Percentiles rank a stretch among this genome's conserved stretches.
Evolutionary conservation across 2,888 invertebrate species (phyloP).

Genomic region (Ormyrus rosae): DNA sequence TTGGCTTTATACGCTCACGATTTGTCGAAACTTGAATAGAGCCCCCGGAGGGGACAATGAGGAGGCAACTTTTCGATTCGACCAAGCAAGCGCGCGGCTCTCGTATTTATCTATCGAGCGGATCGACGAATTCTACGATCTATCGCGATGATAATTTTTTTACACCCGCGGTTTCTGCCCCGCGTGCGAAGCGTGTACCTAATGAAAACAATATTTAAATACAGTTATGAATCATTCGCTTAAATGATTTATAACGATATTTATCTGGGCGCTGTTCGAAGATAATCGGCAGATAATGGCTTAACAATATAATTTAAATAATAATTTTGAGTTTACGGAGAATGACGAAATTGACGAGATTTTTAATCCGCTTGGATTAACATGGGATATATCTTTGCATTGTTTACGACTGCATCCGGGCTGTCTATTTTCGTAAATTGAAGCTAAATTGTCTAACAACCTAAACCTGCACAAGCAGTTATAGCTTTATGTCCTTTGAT

Average conservation of each 20-base stretch:
- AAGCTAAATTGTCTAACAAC: too few species aligned
- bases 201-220: conserved; percentile 3
- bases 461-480: too few species aligned
- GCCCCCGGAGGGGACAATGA: conserved; percentile 23
- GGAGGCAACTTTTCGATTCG: conserved; percentile 17
- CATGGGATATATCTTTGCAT: too few species aligned
- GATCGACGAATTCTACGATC: conserved; percentile 8
- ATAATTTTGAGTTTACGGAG: too few species aligned
- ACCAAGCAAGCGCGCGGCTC: neutral
- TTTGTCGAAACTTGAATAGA: conserved; percentile 17
- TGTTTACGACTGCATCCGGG: too few species aligned
- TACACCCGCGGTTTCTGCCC: neutral
- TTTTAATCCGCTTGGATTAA: too few species aligned
- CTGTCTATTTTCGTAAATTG: too few species aligned
- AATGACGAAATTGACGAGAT: too few species aligned
- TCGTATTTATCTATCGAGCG: neutral
- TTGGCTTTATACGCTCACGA: neutral
- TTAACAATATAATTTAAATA: too few species aligned
- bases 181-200: neutral
- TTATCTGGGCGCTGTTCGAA: neutral
- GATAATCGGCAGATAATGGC: too few species aligned
- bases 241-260: conserved; percentile 1
- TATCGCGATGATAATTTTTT: neutral
- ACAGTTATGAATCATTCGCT: neutral
- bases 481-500: too few species aligned